phyloP scores from a whole-genome alignment of 1,140 invertebrate species.

The Musca domestica region DNA sequence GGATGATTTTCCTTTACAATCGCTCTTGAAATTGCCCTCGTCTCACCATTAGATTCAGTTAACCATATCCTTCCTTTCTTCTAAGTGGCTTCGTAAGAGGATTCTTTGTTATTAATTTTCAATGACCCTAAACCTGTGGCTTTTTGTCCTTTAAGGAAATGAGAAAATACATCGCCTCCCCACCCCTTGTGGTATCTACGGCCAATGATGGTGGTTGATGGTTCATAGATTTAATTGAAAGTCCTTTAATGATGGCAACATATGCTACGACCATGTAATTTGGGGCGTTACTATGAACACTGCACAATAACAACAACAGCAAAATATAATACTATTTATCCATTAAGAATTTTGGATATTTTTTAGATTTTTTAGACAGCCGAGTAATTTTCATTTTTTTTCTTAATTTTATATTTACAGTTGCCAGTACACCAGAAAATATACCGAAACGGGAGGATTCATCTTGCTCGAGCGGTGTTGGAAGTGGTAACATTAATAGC shows the following conservation, averaged over 20 bases:
- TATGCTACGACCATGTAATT: slow-evolving; percentile 1
- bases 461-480: slow-evolving; percentile 17
- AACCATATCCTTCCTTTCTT: neutral
- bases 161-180: no score
- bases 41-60: neutral
- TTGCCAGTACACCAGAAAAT: slow-evolving; percentile 63
- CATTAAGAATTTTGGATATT: no score
- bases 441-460: slow-evolving; percentile 57
- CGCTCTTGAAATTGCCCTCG: no score
- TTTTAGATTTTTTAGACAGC: no score
- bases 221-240: neutral
- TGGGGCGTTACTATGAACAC: no score
- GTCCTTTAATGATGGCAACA: neutral
- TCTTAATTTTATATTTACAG: slow-evolving; percentile 53
- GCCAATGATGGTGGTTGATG: no score
- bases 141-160: neutral
- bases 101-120: slow-evolving; percentile 4
- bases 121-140: slow-evolving; percentile 15
- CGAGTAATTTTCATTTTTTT: neutral
- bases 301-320: no score
- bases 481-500: neutral
- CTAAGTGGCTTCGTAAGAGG: slow-evolving; percentile 2
- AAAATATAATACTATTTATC: no score
- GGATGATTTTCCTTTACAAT: no score
- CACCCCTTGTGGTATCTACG: no score